phyloP scores from a whole-genome alignment of 2,888 invertebrate genomes.

The Cephus rjabovi region DNA sequence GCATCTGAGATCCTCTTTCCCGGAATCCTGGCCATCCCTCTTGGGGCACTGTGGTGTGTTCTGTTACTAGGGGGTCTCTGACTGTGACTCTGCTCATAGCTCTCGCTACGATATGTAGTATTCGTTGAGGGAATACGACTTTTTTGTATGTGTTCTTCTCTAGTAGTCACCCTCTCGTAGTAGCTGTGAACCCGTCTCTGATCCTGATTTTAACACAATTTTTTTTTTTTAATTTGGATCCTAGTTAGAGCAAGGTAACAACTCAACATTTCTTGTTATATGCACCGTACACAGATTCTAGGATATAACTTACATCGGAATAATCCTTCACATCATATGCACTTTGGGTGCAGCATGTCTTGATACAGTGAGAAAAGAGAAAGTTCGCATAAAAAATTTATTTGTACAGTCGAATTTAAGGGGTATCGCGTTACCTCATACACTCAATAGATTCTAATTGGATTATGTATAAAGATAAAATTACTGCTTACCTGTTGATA shows the following conservation, averaged over 20 bases:
- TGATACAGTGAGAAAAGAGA: constrained; percentile 9
- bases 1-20: constrained; percentile 44
- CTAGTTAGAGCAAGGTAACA: background rate
- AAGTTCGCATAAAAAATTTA: background rate
- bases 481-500: constrained; percentile 50
- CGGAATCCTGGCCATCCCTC: constrained; percentile 29
- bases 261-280: background rate
- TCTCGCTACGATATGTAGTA: constrained; percentile 41
- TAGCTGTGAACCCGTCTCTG: constrained; percentile 48
- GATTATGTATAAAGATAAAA: background rate
- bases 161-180: constrained; percentile 50
- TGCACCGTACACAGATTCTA: background rate
- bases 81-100: constrained; percentile 41
- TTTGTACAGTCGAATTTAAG: background rate
- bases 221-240: background rate
- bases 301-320: constrained; percentile 16
- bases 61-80: constrained; percentile 40
- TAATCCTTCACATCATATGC: constrained; percentile 14
- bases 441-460: background rate
- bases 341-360: constrained; percentile 21
- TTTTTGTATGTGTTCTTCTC: constrained; percentile 43
- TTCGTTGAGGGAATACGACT: constrained; percentile 38
- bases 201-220: constrained; percentile 35
- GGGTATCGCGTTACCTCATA: background rate
- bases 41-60: constrained; percentile 24